Conservation (phyloP, 2,797 vertebrate genomes). For the Rhinatrema bivittatum region DNA sequence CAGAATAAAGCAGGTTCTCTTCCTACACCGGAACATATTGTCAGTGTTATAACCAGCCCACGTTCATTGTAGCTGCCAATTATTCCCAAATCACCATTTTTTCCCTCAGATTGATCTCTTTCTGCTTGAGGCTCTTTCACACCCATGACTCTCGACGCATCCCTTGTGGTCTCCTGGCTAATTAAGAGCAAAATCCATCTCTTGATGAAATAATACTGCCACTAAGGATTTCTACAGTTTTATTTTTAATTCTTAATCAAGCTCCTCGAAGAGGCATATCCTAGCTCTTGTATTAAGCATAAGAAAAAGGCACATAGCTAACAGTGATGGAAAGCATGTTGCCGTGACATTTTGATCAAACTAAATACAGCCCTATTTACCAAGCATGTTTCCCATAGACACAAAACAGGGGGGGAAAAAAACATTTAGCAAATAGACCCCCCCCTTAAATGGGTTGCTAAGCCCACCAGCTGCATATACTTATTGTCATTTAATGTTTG, state of each 20-base stretch:
- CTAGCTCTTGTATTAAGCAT: slow-evolving; percentile 41
- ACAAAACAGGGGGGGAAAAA: too few species aligned
- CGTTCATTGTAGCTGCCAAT: slow-evolving; percentile 45
- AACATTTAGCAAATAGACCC: too few species aligned
- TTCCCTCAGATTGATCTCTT: slow-evolving; percentile 53
- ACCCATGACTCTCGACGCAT: slow-evolving; percentile 61
- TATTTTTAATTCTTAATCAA: slow-evolving; percentile 55
- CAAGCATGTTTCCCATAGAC: too few species aligned
- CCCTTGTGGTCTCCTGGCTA: slow-evolving; percentile 61
- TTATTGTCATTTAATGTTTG: slow-evolving; percentile 67
- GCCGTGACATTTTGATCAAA: slow-evolving; percentile 64
- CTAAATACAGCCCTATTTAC: too few species aligned
- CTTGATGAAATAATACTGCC: slow-evolving; percentile 65
- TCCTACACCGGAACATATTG: slow-evolving; percentile 47
- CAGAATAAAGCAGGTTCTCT: slow-evolving; percentile 37
- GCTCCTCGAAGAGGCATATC: slow-evolving; percentile 40
- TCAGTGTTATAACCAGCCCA: slow-evolving; percentile 45
- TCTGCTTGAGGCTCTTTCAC: slow-evolving; percentile 63
- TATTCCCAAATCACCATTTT: slow-evolving; percentile 57
- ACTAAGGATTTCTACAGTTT: slow-evolving; percentile 44
- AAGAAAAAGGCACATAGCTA: slow-evolving; percentile 45
- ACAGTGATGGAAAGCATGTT: slow-evolving; percentile 61
- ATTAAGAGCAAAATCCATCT: slow-evolving; percentile 71
- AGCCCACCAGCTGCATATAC: slow-evolving; percentile 59
- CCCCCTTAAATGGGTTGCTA: slow-evolving; percentile 59